Conservation (phyloP, 2,888 invertebrate genomes). For the Rotaria sp. region DNA sequence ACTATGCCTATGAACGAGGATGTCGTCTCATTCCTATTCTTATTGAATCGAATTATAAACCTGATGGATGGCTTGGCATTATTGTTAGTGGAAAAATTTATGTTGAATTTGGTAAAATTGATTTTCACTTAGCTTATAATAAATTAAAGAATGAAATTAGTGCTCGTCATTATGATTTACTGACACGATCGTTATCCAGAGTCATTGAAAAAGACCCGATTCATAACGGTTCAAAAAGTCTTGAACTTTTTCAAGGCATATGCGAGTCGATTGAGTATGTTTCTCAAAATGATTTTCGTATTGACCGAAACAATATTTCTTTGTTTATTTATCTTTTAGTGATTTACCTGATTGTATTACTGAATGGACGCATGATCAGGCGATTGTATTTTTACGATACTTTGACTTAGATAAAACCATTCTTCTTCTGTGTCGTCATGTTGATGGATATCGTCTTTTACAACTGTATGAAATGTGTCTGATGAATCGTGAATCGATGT, state of each 20-base stretch:
- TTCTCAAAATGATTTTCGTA: too few relatives aligned
- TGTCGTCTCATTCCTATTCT: neutral
- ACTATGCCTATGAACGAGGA: conserved; percentile 13
- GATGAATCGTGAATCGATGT: neutral
- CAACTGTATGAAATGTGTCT: neutral
- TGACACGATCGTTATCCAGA: too few relatives aligned
- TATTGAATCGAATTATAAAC: neutral
- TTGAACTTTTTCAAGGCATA: too few relatives aligned
- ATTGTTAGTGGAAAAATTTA: conserved; percentile 8
- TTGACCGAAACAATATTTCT: too few relatives aligned
- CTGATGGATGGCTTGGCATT: conserved; percentile 27
- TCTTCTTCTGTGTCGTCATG: neutral
- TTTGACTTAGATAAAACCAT: neutral
- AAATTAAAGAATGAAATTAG: neutral
- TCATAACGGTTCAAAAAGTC: too few relatives aligned
- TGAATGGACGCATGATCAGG: neutral
- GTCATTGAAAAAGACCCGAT: too few relatives aligned
- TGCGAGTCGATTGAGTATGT: too few relatives aligned
- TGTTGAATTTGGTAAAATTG: neutral
- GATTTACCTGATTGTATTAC: neutral
- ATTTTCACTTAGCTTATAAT: neutral
- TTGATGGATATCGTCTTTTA: neutral
- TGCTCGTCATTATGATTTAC: too few relatives aligned
- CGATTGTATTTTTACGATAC: neutral
- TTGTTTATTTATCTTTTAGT: too few relatives aligned